Conservation (phyloP, 2,113 vertebrate genomes). For the Sterrhoptilus dennistouni region DNA sequence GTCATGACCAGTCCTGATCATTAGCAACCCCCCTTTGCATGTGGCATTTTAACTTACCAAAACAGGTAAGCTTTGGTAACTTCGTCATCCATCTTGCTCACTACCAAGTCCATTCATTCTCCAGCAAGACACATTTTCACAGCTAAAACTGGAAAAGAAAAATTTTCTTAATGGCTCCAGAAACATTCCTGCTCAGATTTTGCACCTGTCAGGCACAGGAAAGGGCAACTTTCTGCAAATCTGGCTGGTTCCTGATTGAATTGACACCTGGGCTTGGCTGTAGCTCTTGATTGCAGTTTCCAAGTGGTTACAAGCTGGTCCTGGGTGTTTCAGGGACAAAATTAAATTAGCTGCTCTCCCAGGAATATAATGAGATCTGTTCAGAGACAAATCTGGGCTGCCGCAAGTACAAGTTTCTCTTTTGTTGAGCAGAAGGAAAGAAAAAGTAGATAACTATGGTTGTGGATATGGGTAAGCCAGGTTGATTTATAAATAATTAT, state of each 20-base stretch:
- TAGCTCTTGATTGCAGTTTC: slow-evolving; percentile 68
- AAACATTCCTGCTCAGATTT: background rate
- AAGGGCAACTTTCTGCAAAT: background rate
- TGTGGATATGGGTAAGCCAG: slow-evolving; percentile 73
- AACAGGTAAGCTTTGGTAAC: background rate
- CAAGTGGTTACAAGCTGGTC: slow-evolving; percentile 71
- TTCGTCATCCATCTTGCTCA: background rate
- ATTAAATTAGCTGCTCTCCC: slow-evolving; percentile 71
- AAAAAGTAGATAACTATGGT: slow-evolving; percentile 79
- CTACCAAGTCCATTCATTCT: background rate
- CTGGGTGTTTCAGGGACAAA: slow-evolving; percentile 76
- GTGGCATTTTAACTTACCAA: background rate
- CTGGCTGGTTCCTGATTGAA: background rate
- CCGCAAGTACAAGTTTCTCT: slow-evolving; percentile 61
- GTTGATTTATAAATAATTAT: slow-evolving; percentile 82
- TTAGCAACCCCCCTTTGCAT: background rate
- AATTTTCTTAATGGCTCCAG: background rate
- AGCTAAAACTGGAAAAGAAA: background rate
- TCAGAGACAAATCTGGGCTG: slow-evolving; percentile 66
- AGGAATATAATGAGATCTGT: slow-evolving; percentile 71
- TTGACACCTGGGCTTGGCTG: slow-evolving; percentile 18
- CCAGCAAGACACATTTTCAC: background rate
- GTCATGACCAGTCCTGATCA: background rate
- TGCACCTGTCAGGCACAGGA: background rate
- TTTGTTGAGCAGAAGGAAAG: slow-evolving; percentile 76